These are phyloP conservation scores for Philereme vetulata DNA, from an alignment of 2,888 invertebrate genomes.

Conservation along the genomic window DNA sequence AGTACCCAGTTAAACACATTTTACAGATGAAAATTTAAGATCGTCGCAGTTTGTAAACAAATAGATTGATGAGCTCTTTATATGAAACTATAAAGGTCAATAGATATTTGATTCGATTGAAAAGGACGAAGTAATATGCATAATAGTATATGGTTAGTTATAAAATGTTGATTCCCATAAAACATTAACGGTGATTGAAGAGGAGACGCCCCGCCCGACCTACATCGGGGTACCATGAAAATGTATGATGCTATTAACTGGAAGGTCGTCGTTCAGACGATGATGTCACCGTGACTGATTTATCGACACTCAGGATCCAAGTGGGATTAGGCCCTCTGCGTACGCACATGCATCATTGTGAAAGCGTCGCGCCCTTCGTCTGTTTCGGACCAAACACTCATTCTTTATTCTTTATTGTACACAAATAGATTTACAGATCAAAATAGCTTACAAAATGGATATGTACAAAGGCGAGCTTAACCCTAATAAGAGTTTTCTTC, in stretches of 20 bases:
- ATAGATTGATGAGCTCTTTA: slow-evolving; percentile 17
- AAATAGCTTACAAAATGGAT: too few species aligned
- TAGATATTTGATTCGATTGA: slow-evolving; percentile 37
- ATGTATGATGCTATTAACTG: slow-evolving; percentile 68
- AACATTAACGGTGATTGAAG: slow-evolving; percentile 62
- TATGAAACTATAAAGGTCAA: slow-evolving; percentile 27
- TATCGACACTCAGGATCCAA: slow-evolving; percentile 55
- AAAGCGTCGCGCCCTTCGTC: slow-evolving; percentile 14
- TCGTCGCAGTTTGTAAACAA: slow-evolving; percentile 24
- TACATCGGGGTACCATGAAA: slow-evolving; percentile 59
- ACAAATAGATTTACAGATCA: too few species aligned
- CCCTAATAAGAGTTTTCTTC: too few species aligned
- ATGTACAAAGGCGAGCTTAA: too few species aligned
- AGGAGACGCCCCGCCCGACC: slow-evolving; percentile 62
- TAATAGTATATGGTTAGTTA: slow-evolving; percentile 32
- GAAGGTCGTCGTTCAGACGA: slow-evolving; percentile 68
- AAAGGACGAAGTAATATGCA: slow-evolving; percentile 33
- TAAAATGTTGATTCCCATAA: slow-evolving; percentile 51
- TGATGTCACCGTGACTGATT: slow-evolving; percentile 79
- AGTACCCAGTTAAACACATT: not conserved
- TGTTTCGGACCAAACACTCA: not conserved
- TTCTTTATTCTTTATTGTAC: too few species aligned
- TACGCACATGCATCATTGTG: slow-evolving; percentile 2
- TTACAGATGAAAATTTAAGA: slow-evolving; percentile 9
- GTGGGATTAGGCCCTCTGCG: slow-evolving; percentile 60